These are phyloP conservation scores for Ptyas mucosa DNA, from an alignment of 2,113 vertebrate genomes.

Conservation along the genomic window DNA sequence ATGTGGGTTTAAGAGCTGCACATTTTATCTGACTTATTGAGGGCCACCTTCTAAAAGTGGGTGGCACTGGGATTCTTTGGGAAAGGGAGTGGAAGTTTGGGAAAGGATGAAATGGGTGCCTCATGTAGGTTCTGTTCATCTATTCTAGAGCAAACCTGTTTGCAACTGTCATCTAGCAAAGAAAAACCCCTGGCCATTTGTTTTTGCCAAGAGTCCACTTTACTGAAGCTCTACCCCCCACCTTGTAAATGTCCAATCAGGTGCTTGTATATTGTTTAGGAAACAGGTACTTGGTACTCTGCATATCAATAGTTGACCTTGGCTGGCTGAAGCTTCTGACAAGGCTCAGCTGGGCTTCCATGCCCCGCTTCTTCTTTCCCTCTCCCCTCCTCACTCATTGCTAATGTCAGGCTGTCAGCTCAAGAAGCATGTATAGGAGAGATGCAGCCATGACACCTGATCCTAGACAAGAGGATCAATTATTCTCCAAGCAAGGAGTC, in stretches of 20 bases:
- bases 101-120: not conserved
- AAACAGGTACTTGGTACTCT: not conserved
- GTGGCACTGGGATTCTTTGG: not conserved
- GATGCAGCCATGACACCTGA: not conserved
- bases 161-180: not conserved
- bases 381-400: not conserved
- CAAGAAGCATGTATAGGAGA: not conserved
- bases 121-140: not conserved
- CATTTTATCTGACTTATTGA: not conserved
- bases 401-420: not conserved
- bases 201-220: not conserved
- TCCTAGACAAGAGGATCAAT: not conserved
- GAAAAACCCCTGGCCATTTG: not conserved
- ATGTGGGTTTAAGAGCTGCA: not conserved
- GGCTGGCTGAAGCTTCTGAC: not conserved
- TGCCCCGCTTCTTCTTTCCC: not conserved
- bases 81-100: not conserved
- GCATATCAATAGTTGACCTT: not conserved
- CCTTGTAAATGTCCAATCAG: not conserved
- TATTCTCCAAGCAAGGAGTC: not conserved
- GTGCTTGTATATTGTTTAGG: not conserved
- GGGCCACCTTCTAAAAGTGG: not conserved
- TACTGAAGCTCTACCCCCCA: not conserved
- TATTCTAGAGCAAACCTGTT: not conserved
- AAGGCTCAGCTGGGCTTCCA: not conserved